phyloP scores from a whole-genome alignment of 2,797 vertebrate genomes.

The Aythya fuligula region DNA sequence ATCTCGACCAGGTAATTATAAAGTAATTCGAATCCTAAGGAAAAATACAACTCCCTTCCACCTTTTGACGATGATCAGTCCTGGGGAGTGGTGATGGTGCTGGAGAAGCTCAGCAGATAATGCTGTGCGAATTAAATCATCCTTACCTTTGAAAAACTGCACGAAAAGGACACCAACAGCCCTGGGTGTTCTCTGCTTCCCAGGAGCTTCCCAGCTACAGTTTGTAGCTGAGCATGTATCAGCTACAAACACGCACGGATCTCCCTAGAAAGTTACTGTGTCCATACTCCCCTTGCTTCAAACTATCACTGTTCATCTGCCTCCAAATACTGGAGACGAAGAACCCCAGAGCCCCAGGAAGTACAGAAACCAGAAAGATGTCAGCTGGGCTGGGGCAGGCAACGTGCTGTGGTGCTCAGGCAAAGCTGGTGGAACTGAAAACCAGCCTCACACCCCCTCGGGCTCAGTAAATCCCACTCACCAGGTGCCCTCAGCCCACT shows the following conservation, averaged over 20 bases:
- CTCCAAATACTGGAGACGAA: background rate
- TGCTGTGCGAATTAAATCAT: background rate
- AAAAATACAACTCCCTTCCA: background rate
- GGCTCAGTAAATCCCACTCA: background rate
- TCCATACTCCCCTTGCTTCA: background rate
- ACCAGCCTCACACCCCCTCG: background rate
- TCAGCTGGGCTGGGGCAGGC: background rate
- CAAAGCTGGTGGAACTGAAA: background rate
- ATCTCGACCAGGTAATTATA: background rate
- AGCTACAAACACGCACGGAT: background rate
- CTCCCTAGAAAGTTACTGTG: background rate
- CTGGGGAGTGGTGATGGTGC: background rate
- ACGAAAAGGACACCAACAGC: background rate
- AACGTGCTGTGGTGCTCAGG: background rate
- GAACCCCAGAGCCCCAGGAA: background rate
- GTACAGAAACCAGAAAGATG: background rate
- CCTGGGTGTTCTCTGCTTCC: background rate
- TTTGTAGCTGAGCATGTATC: background rate
- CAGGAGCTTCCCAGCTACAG: too few relatives aligned
- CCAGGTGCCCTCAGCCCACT: fast-evolving
- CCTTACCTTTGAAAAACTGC: background rate
- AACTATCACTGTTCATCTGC: background rate
- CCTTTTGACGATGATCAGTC: fast-evolving
- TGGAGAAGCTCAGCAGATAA: background rate
- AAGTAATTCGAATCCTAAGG: background rate